phyloP scores from a whole-genome alignment of 2,888 invertebrate species.

The Scaptomyza parva region DNA sequence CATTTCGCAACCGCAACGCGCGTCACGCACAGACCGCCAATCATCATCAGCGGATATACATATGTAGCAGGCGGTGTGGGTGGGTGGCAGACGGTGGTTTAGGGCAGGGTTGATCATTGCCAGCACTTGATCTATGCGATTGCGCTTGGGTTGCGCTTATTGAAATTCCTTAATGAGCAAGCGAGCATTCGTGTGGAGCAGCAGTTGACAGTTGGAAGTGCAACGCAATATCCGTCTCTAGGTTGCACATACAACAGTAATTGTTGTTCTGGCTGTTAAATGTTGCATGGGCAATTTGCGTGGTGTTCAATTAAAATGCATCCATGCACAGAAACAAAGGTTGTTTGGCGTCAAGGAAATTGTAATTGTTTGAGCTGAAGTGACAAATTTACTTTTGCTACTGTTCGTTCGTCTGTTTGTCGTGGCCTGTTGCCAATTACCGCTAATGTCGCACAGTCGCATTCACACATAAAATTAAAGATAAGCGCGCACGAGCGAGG shows the following conservation, averaged over 20 bases:
- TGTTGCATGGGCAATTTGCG: slow-evolving; percentile 57
- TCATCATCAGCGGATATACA: slow-evolving; percentile 58
- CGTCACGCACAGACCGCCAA: slow-evolving; percentile 66
- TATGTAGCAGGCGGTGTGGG: neutral
- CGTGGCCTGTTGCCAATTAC: slow-evolving; percentile 70
- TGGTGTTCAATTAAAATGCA: slow-evolving; percentile 65
- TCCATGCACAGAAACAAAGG: slow-evolving; percentile 3
- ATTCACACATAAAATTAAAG: slow-evolving; percentile 79
- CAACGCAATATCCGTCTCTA: slow-evolving; percentile 65
- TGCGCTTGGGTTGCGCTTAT: slow-evolving; percentile 58
- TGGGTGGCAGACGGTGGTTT: neutral
- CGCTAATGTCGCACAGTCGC: slow-evolving; percentile 79
- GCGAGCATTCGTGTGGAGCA: slow-evolving; percentile 26
- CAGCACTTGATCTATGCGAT: slow-evolving; percentile 61
- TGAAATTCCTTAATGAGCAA: slow-evolving; percentile 76
- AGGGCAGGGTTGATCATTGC: neutral
- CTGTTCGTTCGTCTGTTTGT: slow-evolving; percentile 4
- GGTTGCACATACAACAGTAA: slow-evolving; percentile 21
- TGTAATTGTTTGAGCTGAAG: slow-evolving; percentile 37
- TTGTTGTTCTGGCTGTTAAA: slow-evolving; percentile 26
- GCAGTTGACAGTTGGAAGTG: slow-evolving; percentile 44
- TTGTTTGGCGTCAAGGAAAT: neutral
- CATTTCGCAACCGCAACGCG: slow-evolving; percentile 66
- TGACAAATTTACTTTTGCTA: slow-evolving; percentile 66
- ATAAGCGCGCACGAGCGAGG: slow-evolving; percentile 63